Evolutionary conservation across 2,113 vertebrate genomes (phyloP).

Genomic region (Amphiprion ocellaris): DNA sequence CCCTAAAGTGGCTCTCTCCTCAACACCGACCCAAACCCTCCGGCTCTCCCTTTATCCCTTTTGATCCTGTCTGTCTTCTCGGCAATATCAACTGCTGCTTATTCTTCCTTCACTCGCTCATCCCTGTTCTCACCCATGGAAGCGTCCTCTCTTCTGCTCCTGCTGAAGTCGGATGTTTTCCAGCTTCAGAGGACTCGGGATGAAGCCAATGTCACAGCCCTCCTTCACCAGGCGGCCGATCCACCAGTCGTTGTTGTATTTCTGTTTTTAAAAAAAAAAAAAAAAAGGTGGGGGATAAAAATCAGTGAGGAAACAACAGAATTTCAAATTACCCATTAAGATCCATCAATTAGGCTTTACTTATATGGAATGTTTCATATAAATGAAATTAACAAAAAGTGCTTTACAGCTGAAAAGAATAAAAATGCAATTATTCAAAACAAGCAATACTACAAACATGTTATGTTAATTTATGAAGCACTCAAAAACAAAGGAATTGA

Average conservation of each 20-base stretch:
- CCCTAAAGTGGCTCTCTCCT: slow-evolving; percentile 29
- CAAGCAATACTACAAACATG: no score
- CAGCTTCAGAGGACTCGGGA: slow-evolving; percentile 94
- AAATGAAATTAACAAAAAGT: no score
- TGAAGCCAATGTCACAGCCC: slow-evolving; percentile 97
- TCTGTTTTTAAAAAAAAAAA: slow-evolving; percentile 82
- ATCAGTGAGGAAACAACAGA: background rate
- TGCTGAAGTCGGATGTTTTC: slow-evolving; percentile 96
- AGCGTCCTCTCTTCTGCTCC: slow-evolving; percentile 95
- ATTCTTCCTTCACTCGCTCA: background rate
- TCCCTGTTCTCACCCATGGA: slow-evolving; percentile 90
- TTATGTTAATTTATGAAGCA: no score
- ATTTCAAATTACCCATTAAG: background rate
- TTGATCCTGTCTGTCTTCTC: background rate
- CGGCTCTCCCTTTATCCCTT: slow-evolving; percentile 12
- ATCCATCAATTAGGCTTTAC: no score
- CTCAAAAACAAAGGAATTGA: no score
- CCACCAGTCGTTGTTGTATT: slow-evolving; percentile 99
- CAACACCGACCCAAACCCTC: slow-evolving; percentile 4
- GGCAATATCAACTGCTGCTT: background rate
- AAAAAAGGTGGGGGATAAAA: background rate
- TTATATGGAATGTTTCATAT: no score
- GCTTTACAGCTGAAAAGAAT: no score
- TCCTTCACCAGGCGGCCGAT: slow-evolving; percentile 98
- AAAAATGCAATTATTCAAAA: no score